These are phyloP conservation scores for Bradypodion ventrale DNA, from an alignment of 2,797 vertebrate species.

Conservation along the genomic window DNA sequence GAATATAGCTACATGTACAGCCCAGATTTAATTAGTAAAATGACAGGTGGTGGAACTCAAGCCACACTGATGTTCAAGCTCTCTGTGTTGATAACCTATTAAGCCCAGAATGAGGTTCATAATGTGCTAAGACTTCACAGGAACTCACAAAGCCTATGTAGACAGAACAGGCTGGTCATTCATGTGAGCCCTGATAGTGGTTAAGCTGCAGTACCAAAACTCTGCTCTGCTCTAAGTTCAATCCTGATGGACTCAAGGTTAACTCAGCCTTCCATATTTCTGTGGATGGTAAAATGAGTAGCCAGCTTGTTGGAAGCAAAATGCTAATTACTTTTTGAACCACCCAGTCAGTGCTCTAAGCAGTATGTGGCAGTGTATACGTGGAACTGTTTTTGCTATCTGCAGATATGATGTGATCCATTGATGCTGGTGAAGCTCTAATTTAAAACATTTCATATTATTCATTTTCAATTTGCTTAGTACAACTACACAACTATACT, in stretches of 20 bases:
- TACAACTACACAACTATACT: too few species aligned
- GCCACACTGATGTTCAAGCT: not conserved
- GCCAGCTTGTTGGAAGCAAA: not conserved
- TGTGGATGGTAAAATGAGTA: too few species aligned
- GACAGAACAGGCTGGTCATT: not conserved
- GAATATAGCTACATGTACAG: constrained; percentile 2
- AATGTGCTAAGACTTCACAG: not conserved
- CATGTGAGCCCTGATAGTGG: not conserved
- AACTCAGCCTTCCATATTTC: too few species aligned
- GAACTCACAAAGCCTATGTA: not conserved
- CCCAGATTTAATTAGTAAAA: constrained; percentile 19
- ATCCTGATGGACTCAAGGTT: too few species aligned
- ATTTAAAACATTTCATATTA: not conserved
- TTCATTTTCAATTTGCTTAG: not conserved
- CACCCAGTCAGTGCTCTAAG: too few species aligned
- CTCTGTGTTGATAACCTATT: not conserved
- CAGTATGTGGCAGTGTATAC: too few species aligned
- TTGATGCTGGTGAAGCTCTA: not conserved
- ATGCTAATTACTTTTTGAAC: too few species aligned
- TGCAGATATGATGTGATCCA: too few species aligned
- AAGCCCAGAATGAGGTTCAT: not conserved
- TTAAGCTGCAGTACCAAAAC: not conserved
- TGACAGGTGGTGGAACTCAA: not conserved
- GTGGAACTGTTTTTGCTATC: too few species aligned
- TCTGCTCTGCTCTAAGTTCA: not conserved